Evolutionary conservation across 2,888 invertebrate genomes (phyloP).

Genomic region (Alcis repandata): DNA sequence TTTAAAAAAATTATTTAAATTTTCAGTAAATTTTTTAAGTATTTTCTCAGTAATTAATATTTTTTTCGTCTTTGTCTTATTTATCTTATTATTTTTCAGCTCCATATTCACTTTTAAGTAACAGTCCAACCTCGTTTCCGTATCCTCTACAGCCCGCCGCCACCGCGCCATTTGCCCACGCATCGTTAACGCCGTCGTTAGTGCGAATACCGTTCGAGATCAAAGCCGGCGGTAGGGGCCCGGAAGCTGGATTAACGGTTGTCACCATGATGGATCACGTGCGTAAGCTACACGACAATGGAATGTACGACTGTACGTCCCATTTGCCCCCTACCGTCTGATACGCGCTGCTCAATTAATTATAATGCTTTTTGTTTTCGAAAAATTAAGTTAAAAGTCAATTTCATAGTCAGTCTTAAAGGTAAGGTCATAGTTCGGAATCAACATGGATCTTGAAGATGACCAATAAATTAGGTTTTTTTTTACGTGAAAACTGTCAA

Average conservation of each 20-base stretch:
- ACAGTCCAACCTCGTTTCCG: neutral
- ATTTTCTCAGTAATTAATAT: too few relatives aligned
- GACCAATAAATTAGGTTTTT: too few relatives aligned
- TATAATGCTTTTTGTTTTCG: slow-evolving; percentile 55
- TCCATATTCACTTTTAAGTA: neutral
- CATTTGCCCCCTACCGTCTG: slow-evolving; percentile 66
- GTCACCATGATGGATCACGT: slow-evolving; percentile 85
- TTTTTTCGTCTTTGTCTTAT: too few relatives aligned
- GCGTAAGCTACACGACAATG: slow-evolving; percentile 84
- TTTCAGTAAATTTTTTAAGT: too few relatives aligned
- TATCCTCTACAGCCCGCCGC: neutral
- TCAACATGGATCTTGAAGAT: too few relatives aligned
- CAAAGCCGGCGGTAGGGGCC: slow-evolving; percentile 60
- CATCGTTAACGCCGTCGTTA: slow-evolving; percentile 19
- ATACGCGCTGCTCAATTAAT: slow-evolving; percentile 78
- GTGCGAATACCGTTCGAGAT: slow-evolving; percentile 43
- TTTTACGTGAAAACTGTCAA: too few relatives aligned
- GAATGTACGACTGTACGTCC: slow-evolving; percentile 73
- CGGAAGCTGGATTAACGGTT: slow-evolving; percentile 86
- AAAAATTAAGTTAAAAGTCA: neutral
- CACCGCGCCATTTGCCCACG: slow-evolving; percentile 9
- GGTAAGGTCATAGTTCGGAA: too few relatives aligned
- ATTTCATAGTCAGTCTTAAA: too few relatives aligned
- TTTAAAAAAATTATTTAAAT: too few relatives aligned
- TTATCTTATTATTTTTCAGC: too few relatives aligned